Evolutionary conservation across 2,113 vertebrate genomes (phyloP), one percentile per base, ranked within the genome.

Genomic region (Festucalex cinctus): DNA sequence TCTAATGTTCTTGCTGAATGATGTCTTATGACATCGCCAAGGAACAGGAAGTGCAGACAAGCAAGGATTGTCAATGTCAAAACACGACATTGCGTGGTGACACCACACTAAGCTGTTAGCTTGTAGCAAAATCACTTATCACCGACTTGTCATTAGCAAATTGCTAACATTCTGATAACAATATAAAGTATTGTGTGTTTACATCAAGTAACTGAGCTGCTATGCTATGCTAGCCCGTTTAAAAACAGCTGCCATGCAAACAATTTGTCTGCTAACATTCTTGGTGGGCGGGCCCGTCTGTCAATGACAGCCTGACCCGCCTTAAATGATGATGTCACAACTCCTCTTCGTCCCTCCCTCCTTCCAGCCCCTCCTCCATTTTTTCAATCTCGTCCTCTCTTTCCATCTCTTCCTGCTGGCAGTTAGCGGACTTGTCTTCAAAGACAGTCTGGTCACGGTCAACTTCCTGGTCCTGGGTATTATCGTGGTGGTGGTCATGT

Each of bases 241-340:
- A 32, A 32, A 54, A 54, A 24, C 22, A 54, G 22, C 51, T 54
- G 51, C 51, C 51, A 53, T 54, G 22, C 39, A 41, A 41, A 41
- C 39, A 41, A 41, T 12, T 26, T 54, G 48, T n/a, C 20, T 49
- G 22, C 22, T 12, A 26, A 26, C 51, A 54, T 26, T 54, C 22
- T 24, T n/a, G 26, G 10, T 12, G 51, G 22, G 22, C 22, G 22
- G 22, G 22, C 10, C 51, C 3, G 24, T 26, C 49, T 26, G 51
- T 54, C 51, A 54, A 22, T 54, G 20, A 13, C 22, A 54, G 51
- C 4, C n/a, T 41, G 39, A 41, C 10, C 37, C 51, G 24, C 51
- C 90, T 90, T 77, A 82, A 75, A 67, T 73, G 70, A 70, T 62
- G 37, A 76, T 36, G 56, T 63, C 63, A 89, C 83, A 85, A 86